These are phyloP conservation scores for Riptortus pedestris DNA, from an alignment of 1,140 invertebrate species.

Conservation along the genomic window DNA sequence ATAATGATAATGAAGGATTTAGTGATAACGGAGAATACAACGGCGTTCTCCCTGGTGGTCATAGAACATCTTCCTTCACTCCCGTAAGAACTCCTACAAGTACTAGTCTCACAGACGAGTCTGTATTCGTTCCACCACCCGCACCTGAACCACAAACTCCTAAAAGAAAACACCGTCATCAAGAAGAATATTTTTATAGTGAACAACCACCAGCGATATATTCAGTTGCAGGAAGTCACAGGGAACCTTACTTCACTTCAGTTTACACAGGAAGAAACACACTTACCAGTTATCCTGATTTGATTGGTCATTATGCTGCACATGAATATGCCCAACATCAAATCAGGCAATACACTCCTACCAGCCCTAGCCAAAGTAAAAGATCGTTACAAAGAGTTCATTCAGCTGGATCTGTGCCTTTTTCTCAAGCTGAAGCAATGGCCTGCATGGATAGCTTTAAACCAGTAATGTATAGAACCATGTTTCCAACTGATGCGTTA, in stretches of 20 bases:
- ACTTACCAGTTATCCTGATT: constrained; percentile 45
- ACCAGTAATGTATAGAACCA: constrained; percentile 49
- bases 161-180: constrained; percentile 14
- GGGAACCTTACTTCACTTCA: constrained; percentile 54
- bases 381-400: constrained; percentile 37
- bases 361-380: constrained; percentile 20
- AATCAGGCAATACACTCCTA: not conserved
- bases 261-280: constrained; percentile 56
- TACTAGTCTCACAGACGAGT: constrained; percentile 28
- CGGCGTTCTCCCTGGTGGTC: constrained; percentile 38
- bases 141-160: constrained; percentile 35
- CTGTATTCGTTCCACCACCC: constrained; percentile 40
- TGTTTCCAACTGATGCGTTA: constrained; percentile 59
- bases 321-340: constrained; percentile 22
- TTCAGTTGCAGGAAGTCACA: constrained; percentile 58
- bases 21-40: constrained; percentile 30
- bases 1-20: constrained; percentile 15
- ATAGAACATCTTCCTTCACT: constrained; percentile 41
- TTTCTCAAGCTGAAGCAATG: constrained; percentile 38
- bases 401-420: constrained; percentile 33
- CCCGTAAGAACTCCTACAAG: constrained; percentile 39
- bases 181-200: constrained; percentile 8
- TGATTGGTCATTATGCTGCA: constrained; percentile 51
- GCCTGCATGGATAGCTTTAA: constrained; percentile 56
- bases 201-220: constrained; percentile 55